phyloP scores from a whole-genome alignment of 2,797 vertebrate species.

The Eutrigla gurnardus region DNA sequence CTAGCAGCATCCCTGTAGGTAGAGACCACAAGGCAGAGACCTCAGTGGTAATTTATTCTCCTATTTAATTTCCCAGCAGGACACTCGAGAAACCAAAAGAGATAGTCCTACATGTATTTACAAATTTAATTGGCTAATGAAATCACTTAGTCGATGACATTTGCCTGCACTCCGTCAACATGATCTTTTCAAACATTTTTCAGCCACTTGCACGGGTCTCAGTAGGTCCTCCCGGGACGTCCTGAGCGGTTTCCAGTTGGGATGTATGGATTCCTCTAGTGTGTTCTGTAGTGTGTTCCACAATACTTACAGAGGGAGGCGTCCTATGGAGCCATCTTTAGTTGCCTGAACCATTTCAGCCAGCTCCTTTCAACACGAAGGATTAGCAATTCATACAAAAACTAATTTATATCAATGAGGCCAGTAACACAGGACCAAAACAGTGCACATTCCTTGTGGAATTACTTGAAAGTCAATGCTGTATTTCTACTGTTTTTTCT shows the following conservation, averaged over 20 bases:
- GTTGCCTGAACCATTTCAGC: neutral
- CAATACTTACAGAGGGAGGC: slow-evolving; percentile 17
- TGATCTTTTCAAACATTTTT: slow-evolving; percentile 35
- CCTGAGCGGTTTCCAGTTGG: slow-evolving; percentile 30
- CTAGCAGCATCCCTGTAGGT: slow-evolving; percentile 43
- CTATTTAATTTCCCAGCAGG: slow-evolving; percentile 68
- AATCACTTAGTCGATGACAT: slow-evolving; percentile 44
- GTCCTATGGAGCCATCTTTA: slow-evolving; percentile 1
- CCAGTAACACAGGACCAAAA: neutral
- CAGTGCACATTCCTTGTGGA: too few species aligned
- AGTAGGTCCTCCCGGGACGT: slow-evolving; percentile 8
- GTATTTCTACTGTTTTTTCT: neutral
- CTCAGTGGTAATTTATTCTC: slow-evolving; percentile 54
- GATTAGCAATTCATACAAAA: neutral
- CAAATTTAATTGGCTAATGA: slow-evolving; percentile 62
- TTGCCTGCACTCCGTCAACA: slow-evolving; percentile 42
- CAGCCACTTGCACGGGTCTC: neutral
- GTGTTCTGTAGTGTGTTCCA: slow-evolving; percentile 17
- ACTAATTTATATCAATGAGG: neutral
- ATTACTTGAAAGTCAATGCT: neutral
- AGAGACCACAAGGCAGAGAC: slow-evolving; percentile 35
- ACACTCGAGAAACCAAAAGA: slow-evolving; percentile 36
- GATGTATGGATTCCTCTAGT: slow-evolving; percentile 11
- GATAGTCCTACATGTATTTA: slow-evolving; percentile 53
- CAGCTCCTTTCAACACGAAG: slow-evolving; percentile 8